Base-by-base conservation (phyloP, 2,888 invertebrate genomes). In the Apamea sordens region DNA sequence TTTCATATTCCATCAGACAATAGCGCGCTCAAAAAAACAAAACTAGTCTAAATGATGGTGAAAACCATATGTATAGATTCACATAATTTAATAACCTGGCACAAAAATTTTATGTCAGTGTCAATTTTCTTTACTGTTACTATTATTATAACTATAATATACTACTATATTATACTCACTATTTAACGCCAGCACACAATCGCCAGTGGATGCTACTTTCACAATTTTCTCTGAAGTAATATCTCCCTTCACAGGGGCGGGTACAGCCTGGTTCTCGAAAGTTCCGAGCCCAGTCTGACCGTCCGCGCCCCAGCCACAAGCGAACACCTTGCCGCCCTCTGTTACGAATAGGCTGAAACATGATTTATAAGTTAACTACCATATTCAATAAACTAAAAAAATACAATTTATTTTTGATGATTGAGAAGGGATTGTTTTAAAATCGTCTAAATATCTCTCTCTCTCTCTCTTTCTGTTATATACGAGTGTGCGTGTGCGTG, bases 291-390 rank as follows among this genome's bases (percentile, higher is more conserved):
- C 99, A 0, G 99, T 99, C 96, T 99, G 99, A 0, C 99, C 99
- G 95, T 99, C 99, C 0, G 99, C 98, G 53, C 99, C 98, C 98
- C 99, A 98, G 0, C 99, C 99, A 94, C 99, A 99, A 0, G 98
- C 97, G 92, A 97, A 99, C 7, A 99, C 98, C 89, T 97, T 97
- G 1, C 99, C 99, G 41, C 97, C 96, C 90, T 98, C 97, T 84
- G 98, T 98, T 84, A 99, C 91, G 88, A 99, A 98, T 88, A 99
- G 93, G 92, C 98, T 98, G 95, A 85, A 97, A 95, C 88, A 80
- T 80, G 82, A 89, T 84, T 86, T 73, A 68, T n/a, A 53, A 28
- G 69, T 68, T 76, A 50, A 59, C 47, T 71, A 0, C 36, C 32
- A 68, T 13, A 24, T 21, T 28, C 28, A 47, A 7, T 28, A 21